Conservation (phyloP, 2,113 vertebrate species). For the Rhadina sibilatrix region DNA sequence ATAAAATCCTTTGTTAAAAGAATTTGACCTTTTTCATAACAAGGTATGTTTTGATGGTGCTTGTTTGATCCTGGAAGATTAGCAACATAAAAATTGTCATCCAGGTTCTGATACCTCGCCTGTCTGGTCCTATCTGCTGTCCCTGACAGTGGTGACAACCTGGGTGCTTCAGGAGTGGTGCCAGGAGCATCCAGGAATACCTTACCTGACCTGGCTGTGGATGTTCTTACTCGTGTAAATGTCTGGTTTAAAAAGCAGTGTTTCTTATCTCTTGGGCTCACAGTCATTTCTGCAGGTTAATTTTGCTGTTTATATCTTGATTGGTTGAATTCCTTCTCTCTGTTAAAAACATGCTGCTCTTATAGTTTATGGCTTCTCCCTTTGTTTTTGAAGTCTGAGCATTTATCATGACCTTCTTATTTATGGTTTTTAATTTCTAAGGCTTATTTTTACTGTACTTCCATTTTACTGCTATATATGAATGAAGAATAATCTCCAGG, state of each 20-base stretch:
- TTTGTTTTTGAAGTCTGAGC: background rate
- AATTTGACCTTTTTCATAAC: background rate
- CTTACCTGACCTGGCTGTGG: background rate
- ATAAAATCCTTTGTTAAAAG: background rate
- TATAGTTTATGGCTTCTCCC: background rate
- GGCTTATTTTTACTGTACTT: background rate
- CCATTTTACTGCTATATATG: background rate
- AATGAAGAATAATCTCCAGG: background rate
- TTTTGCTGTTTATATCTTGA: background rate
- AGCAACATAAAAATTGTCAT: background rate
- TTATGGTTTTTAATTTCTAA: background rate
- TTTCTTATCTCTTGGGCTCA: background rate
- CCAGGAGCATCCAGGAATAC: background rate
- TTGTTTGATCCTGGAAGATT: background rate
- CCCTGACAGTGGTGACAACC: background rate
- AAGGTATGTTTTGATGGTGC: background rate
- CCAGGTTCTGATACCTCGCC: background rate
- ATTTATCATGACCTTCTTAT: background rate
- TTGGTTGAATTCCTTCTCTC: background rate
- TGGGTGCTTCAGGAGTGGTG: background rate
- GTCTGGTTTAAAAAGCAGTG: background rate
- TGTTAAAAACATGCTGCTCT: background rate
- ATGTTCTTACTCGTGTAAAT: background rate
- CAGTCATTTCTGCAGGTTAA: background rate
- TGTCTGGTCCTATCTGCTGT: background rate